Base-by-base conservation (phyloP, 92 coral and sea anemone species). In the Zoanthus solanderi region DNA sequence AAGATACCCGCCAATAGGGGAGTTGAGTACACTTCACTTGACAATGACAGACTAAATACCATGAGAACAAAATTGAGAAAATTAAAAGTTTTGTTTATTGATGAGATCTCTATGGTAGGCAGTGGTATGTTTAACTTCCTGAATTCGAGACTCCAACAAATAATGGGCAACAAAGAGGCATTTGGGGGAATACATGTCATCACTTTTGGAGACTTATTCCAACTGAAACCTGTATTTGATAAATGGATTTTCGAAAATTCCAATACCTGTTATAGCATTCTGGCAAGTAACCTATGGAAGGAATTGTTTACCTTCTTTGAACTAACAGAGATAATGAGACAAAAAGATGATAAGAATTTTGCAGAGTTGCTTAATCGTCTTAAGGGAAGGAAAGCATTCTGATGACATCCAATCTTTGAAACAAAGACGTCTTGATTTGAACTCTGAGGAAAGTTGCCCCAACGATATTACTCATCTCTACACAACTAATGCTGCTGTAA, bases 281-380 rank as follows among this genome's bases (percentile, higher is more conserved):
- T 90, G 14, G 91, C 92, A 71, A 75, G 32, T 65, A 92, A 89
- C 46, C 28, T 89, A 4, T 90, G 88, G 90, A 30, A 74, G 12
- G 17, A 87, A 15, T 79, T 17, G 57, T 71, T 91, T 30, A 78
- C 74, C 4, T 28, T 87, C 29, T 91, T 86, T 37, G 88, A 91
- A 78, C 30, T 91, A 9, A 79, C 90, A 16, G 89, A 91, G 2
- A 79, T 85, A 72, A 94, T 94, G 93, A 90, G 95, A 66, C 93
- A 92, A 11, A 94, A 85, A 82, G 97, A 94, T 86, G 93, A 94
- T 61, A 92, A 89, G 30, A 18, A 72, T 0, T 93, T 93, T 93
- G 95, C 94, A 60, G 67, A 63, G 69, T n/a, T 63, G 31, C 69
- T 63, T n/a, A 63, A 63, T 17, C 69, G 69, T n/a, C 31, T 63